phyloP scores from a whole-genome alignment of 1,140 invertebrate species.

The Neodiprion fabricii region DNA sequence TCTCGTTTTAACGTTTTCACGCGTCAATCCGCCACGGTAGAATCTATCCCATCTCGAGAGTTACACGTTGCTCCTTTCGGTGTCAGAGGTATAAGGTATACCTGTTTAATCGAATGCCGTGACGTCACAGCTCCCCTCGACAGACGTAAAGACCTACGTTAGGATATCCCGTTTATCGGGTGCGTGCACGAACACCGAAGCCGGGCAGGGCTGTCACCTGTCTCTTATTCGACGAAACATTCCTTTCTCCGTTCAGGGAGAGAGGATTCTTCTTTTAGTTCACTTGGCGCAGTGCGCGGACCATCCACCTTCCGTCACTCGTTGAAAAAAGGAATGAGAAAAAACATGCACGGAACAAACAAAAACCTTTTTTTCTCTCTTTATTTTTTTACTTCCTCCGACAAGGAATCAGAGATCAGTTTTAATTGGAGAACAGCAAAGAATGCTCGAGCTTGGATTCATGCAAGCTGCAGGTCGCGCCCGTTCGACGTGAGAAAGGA shows the following conservation, averaged over 20 bases:
- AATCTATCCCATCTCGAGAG: neutral
- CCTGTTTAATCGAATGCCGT: neutral
- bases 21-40: neutral
- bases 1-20: neutral
- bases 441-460: neutral
- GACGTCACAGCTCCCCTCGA: neutral
- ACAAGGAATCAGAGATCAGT: too few relatives aligned
- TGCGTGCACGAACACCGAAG: neutral
- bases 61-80: neutral
- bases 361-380: too few relatives aligned
- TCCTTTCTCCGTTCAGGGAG: neutral
- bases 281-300: neutral
- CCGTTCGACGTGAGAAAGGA: neutral
- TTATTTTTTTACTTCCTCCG: too few relatives aligned
- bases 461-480: too few relatives aligned
- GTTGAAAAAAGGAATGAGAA: too few relatives aligned
- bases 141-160: neutral
- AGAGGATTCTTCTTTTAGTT: neutral
- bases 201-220: neutral
- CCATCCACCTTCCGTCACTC: neutral
- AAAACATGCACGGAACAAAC: too few relatives aligned
- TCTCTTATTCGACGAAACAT: conserved; percentile 2
- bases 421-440: neutral
- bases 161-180: neutral
- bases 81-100: neutral